Percentiles rank a stretch among this genome's conserved stretches.
These are phyloP conservation scores for Catamblyrhynchus diadema DNA, from an alignment of 2,797 vertebrate species.

Conservation along the genomic window DNA sequence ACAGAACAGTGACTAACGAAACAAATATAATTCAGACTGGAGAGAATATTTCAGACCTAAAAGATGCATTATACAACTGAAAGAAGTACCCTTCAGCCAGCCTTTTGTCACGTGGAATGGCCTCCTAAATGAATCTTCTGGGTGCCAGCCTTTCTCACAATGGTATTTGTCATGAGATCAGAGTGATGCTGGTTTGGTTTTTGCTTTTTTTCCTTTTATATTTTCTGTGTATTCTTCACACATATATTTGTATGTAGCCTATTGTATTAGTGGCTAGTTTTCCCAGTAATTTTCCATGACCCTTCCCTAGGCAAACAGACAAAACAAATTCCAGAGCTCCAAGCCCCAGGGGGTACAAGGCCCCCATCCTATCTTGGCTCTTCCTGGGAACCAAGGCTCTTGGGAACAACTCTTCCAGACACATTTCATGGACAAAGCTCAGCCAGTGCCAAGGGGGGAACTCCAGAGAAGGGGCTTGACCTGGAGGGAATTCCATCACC, in stretches of 20 bases:
- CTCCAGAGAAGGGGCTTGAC: not conserved
- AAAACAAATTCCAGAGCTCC: not conserved
- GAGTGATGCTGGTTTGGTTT: not conserved
- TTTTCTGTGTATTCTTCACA: not conserved
- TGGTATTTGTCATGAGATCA: not conserved
- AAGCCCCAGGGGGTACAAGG: too few species aligned
- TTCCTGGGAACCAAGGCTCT: not conserved
- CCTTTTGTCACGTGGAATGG: not conserved
- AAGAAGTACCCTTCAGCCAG: not conserved
- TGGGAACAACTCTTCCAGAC: fast-evolving
- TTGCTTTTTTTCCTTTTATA: not conserved
- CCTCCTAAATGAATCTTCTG: not conserved
- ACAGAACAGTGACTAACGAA: not conserved
- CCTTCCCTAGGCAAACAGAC: too few species aligned
- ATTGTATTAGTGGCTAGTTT: too few species aligned
- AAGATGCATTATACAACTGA: not conserved
- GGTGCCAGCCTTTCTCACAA: not conserved
- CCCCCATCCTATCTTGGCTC: fast-evolving
- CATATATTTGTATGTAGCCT: not conserved
- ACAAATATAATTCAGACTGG: not conserved
- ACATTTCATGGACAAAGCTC: not conserved
- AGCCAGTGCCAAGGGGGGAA: not conserved
- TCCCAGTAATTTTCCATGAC: not conserved
- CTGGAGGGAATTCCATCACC: not conserved
- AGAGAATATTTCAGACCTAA: not conserved